phyloP scores from a whole-genome alignment of 2,113 vertebrate species.

The Cricetomys ansorgei region DNA sequence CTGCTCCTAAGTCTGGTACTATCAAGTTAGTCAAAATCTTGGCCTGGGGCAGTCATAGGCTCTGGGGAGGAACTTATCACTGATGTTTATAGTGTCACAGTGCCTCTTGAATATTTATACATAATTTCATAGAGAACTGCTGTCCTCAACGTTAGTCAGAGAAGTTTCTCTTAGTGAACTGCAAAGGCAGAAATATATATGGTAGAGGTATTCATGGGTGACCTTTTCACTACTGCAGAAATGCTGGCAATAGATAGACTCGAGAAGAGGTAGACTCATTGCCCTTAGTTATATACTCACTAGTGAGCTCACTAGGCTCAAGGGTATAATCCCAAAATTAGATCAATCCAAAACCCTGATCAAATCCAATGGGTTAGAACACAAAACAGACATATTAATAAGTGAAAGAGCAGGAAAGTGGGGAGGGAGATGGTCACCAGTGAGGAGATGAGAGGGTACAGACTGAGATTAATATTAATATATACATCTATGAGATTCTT shows the following conservation, averaged over 20 bases:
- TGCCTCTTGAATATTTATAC: background rate
- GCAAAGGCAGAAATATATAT: background rate
- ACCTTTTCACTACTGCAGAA: background rate
- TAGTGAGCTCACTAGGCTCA: background rate
- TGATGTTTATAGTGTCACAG: background rate
- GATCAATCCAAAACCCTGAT: background rate
- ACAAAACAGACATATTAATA: background rate
- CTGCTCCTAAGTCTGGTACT: too few relatives aligned
- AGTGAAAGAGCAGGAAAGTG: background rate
- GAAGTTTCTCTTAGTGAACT: background rate
- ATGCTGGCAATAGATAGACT: background rate
- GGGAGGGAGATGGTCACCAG: too few relatives aligned
- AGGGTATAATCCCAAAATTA: background rate
- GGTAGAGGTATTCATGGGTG: background rate
- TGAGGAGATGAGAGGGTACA: too few relatives aligned
- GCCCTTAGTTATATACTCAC: background rate
- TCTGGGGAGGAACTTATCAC: background rate
- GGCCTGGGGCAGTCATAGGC: too few relatives aligned
- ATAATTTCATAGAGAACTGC: accelerated
- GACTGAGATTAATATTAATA: background rate
- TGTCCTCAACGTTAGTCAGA: too few relatives aligned
- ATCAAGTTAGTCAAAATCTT: background rate
- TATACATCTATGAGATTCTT: too few relatives aligned
- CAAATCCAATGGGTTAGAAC: background rate
- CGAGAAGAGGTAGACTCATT: background rate